Base-by-base conservation (phyloP, 2,797 vertebrate genomes). In the Sebastiscus tertius region DNA sequence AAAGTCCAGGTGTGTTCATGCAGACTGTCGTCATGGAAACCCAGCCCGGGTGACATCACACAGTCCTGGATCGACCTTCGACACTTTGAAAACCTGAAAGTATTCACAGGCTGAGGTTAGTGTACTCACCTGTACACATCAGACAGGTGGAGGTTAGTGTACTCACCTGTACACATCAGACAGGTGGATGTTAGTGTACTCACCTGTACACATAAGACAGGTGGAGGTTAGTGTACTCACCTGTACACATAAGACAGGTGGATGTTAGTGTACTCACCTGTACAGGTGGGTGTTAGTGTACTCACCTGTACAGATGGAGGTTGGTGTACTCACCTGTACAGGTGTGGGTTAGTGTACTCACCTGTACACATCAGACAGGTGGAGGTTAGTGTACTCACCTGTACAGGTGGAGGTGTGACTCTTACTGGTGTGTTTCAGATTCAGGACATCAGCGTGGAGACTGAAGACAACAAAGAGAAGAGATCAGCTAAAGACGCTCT, bases 401-500 rank as follows among this genome's bases (percentile, higher is more conserved):
- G 8, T 52, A 46, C 54, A 61, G 64, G 59, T 59, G 65, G 11
- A 20, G 56, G 61, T 71, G 71, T 70, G 39, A 75, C 29, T 18
- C 10, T 18, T 11, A 2, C 16, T 12, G 87, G 22, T 75, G 2
- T 78, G 8, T 80, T 62, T n/a, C 90, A 99, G 98, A 99, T 99
- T 83, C 98, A 99, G 90, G 98, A 99, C 93, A 99, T 99, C 94
- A 97, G 97, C 1, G 97, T 99, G 60, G 97, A 98, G 93, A 98
- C 97, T 0, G 98, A 98, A 80, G 98, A 99, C 94, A 99, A 99
- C 93, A 99, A 99, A 80, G 98, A 99, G 94, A 99, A 98, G 92
- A 96, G 97, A 39, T 99, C 98, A 18, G 98, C 98, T 71, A 99
- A 99, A 94, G 98, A 99, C 58, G 98, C 98, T 3, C 89, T 99